Conservation (phyloP, 2,797 vertebrate genomes). For the Dallia pectoralis region DNA sequence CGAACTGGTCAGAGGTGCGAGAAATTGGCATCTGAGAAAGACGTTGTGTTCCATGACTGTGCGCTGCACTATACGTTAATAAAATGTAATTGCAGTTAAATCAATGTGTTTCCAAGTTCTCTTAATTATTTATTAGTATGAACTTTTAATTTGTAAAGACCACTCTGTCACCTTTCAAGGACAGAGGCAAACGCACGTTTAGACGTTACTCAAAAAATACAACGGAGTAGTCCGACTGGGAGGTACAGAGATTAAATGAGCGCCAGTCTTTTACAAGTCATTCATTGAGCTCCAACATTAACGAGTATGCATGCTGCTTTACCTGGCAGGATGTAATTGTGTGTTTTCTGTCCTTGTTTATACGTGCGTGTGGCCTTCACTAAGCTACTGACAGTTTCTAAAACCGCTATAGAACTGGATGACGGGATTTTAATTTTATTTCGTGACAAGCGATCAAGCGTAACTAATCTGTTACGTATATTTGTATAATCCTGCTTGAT, state of each 20-base stretch:
- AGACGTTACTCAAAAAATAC: constrained; percentile 15
- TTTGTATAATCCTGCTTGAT: too few relatives aligned
- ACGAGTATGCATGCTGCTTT: neutral
- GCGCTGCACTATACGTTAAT: too few relatives aligned
- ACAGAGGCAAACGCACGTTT: too few relatives aligned
- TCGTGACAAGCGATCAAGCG: constrained; percentile 4
- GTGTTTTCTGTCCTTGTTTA: neutral
- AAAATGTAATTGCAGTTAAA: too few relatives aligned
- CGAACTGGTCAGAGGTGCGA: too few relatives aligned
- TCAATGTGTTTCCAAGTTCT: too few relatives aligned
- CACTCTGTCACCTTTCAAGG: too few relatives aligned
- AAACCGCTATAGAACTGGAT: constrained; percentile 1
- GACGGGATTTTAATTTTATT: constrained; percentile 2
- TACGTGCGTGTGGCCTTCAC: neutral
- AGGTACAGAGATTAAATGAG: constrained; percentile 7
- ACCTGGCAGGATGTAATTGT: neutral
- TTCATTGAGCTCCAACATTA: constrained; percentile 7
- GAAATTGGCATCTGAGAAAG: too few relatives aligned
- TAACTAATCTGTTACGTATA: constrained; percentile 2
- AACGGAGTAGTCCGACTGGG: constrained; percentile 6
- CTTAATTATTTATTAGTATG: too few relatives aligned
- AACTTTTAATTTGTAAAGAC: too few relatives aligned
- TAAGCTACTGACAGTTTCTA: constrained; percentile 3
- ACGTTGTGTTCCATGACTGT: too few relatives aligned
- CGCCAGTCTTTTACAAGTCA: constrained; percentile 8